Evolutionary conservation across 2,888 invertebrate species (phyloP), one percentile per base, ranked within the genome.

Genomic region (Ormyrus thymus): DNA sequence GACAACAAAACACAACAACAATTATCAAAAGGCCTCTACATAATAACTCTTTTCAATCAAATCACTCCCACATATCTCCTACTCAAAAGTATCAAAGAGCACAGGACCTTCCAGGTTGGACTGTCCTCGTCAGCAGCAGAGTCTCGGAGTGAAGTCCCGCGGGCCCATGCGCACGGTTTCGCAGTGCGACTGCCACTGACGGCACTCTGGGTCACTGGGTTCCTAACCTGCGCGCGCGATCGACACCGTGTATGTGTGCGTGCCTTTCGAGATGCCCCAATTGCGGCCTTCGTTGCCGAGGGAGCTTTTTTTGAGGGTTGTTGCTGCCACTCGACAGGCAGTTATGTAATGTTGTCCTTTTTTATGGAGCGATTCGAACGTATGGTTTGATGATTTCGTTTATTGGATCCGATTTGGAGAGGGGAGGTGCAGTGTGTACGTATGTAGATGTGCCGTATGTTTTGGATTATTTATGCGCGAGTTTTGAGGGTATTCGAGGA

Each of bases 181-280:
- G 69, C 78, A 78, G 64, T 72, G 74, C 74, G 78, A 78, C 72
- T 74, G 55, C 48, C 61, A 59, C 53, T 61, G 68, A 50, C 62
- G 46, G 7, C n/a, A 56, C 56, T 9, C 13, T 56, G 11, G n/a
- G 11, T 56, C 56, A 11, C n/a, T 56, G 11, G 56, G 11, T n/a
- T 56, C n/a, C n/a, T n/a, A 29, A 29, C 29, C 29, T 29, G 29
- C 29, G 29, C 29, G 29, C 29, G 29, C 29, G 29, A 29, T 4
- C 29, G 29, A 29, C 29, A 29, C 29, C 29, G 0, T 29, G 29
- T 29, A 29, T 29, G 29, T 29, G 45, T 55, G 13, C 6, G 11
- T 10, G 11, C 55, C 11, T 11, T 55, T 81, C 53, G 83, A 76
- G 78, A 81, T 80, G 50, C 48, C 29, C 50, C 15, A 64, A 51